Conservation (phyloP, 2,113 vertebrate species). For the Mormyrus lacerda region DNA sequence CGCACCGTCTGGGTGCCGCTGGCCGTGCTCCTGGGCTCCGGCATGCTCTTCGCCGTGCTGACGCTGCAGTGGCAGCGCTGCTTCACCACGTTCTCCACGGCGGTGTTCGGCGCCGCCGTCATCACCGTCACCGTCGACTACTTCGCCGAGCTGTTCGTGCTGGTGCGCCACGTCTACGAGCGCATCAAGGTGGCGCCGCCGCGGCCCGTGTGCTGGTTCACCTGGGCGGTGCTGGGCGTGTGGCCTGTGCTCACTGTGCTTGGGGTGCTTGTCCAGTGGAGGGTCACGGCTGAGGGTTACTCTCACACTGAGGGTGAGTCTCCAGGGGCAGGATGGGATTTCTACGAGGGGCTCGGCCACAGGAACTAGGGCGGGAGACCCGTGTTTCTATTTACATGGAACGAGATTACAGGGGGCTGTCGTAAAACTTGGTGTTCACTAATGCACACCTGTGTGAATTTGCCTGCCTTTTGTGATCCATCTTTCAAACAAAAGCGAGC, state of each 20-base stretch:
- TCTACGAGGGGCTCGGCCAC: neutral
- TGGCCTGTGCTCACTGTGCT: conserved; percentile 87
- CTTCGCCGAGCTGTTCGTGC: conserved; percentile 85
- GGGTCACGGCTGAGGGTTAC: conserved; percentile 87
- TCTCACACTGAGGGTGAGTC: conserved; percentile 89
- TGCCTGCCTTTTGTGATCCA: too few species aligned
- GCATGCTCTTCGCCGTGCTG: conserved; percentile 92
- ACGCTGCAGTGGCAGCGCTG: conserved; percentile 93
- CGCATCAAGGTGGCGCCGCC: conserved; percentile 73
- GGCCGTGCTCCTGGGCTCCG: conserved; percentile 83
- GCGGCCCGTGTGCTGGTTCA: conserved; percentile 86
- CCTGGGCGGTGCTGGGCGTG: conserved; percentile 86
- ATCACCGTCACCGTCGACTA: conserved; percentile 90
- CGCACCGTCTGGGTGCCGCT: conserved; percentile 91
- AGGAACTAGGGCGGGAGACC: neutral
- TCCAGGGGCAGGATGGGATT: neutral
- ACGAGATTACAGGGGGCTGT: neutral
- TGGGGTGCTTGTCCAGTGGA: conserved; percentile 89
- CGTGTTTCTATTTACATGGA: neutral
- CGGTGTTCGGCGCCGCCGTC: conserved; percentile 81
- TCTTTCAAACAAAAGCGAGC: too few species aligned
- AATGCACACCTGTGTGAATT: neutral
- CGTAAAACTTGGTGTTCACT: neutral
- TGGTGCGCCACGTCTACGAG: conserved; percentile 84
- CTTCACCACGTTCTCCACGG: conserved; percentile 88